Base-by-base conservation (phyloP, 2,888 invertebrate species). In the Palloptera scutellata region DNA sequence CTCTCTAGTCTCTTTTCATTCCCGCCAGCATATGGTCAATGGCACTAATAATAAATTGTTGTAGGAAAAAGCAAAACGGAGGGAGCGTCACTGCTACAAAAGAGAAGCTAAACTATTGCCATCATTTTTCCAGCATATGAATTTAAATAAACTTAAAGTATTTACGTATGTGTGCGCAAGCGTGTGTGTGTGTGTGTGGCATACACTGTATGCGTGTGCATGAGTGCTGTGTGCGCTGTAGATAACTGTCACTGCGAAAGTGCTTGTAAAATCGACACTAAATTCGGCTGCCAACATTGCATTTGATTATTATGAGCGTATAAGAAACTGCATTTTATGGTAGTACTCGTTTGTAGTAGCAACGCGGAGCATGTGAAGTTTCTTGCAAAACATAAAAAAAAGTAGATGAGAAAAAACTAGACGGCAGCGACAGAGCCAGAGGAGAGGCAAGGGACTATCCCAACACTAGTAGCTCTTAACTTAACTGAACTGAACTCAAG, bases 71-170 rank as follows among this genome's bases (percentile, higher is more conserved):
- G 3, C 2, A 30, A 30, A 30, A 30, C 2, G 6, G 6, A 30
- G 30, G 30, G 6, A 30, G 30, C 30, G 6, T 4, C 30, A 30
- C 30, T 30, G 6, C 30, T 4, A 30, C 30, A 30, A 30, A n/a
- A n/a, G n/a, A 2, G 15, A 48, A 48, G 6, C 13, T n/a, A 8
- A n/a, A 15, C 13, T 15, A 48, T 48, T 48, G 51, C 6, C 51
- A 15, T 15, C 51, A 48, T 48, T 48, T 48, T 48, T 30, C 30
- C 30, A 30, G 51, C 51, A 48, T 48, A 48, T 48, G 51, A 48
- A 48, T 48, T 48, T 48, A 48, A 48, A 48, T 48, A 48, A 48
- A 48, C 51, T 48, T n/a, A 48, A 48, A 48, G 13, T 48, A 15
- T n/a, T 4, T 48, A 48, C 15, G 6, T 48, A n/a, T 48, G 13